phyloP scores from a whole-genome alignment of 2,113 vertebrate species.

The Hippocampus mohnikei region DNA sequence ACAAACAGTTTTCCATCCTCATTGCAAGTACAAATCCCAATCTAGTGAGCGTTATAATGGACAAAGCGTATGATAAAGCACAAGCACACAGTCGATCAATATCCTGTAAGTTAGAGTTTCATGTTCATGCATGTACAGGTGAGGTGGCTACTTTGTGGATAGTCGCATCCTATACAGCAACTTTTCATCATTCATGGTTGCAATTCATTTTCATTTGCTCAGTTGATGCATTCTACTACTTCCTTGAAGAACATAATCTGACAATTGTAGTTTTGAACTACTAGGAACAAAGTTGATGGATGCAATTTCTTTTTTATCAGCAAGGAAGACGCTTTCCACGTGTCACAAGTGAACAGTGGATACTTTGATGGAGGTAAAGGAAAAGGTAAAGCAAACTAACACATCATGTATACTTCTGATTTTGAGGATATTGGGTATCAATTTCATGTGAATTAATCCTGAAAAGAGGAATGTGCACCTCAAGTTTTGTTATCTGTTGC shows the following conservation, averaged over 20 bases:
- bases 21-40: not conserved
- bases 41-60: not conserved
- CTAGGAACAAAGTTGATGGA: too few relatives aligned
- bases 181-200: not conserved
- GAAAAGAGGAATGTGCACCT: not conserved
- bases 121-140: not conserved
- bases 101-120: not conserved
- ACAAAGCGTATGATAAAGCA: constrained; percentile 3
- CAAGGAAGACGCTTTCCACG: too few relatives aligned
- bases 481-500: not conserved
- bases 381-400: not conserved
- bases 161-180: not conserved
- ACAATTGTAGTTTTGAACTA: not conserved
- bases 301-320: too few relatives aligned
- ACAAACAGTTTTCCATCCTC: not conserved
- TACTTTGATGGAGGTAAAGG: not conserved
- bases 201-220: not conserved
- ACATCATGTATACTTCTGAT: not conserved
- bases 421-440: not conserved
- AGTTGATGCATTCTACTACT: not conserved
- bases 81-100: not conserved
- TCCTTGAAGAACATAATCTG: not conserved
- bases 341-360: not conserved
- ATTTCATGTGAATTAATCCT: not conserved
- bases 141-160: not conserved